Conservation (phyloP, 1,140 invertebrate genomes). For the Sarcophaga bullata region DNA sequence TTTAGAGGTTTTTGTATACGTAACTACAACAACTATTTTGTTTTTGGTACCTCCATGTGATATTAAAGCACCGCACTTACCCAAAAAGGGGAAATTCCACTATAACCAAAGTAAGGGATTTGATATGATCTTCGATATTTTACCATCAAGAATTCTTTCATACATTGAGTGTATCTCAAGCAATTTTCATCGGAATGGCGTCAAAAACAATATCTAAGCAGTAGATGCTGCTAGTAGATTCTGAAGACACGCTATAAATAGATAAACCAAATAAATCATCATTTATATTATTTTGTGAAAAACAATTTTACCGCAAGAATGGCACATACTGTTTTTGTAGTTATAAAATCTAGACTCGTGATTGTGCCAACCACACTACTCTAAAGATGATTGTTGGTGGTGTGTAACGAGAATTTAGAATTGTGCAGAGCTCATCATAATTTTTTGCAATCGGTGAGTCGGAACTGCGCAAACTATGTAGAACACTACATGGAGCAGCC, state of each 20-base stretch:
- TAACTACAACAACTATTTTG: neutral
- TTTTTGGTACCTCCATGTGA: no score
- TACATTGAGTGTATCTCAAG: neutral
- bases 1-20: neutral
- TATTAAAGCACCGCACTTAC: no score
- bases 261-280: neutral
- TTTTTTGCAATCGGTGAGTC: no score
- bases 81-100: no score
- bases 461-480: conserved; percentile 32
- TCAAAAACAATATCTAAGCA: neutral
- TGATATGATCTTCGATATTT: no score
- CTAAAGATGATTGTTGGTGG: conserved; percentile 30
- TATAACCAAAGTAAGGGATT: no score
- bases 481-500: no score
- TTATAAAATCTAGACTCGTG: no score
- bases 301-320: no score
- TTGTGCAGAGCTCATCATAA: no score
- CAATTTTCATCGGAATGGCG: neutral
- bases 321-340: no score
- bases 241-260: neutral
- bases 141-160: no score
- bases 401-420: conserved; percentile 27
- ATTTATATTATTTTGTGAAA: neutral
- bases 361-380: neutral
- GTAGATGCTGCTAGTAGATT: neutral